Base-by-base conservation (phyloP, 2,797 vertebrate species). In the Remorina albescens region DNA sequence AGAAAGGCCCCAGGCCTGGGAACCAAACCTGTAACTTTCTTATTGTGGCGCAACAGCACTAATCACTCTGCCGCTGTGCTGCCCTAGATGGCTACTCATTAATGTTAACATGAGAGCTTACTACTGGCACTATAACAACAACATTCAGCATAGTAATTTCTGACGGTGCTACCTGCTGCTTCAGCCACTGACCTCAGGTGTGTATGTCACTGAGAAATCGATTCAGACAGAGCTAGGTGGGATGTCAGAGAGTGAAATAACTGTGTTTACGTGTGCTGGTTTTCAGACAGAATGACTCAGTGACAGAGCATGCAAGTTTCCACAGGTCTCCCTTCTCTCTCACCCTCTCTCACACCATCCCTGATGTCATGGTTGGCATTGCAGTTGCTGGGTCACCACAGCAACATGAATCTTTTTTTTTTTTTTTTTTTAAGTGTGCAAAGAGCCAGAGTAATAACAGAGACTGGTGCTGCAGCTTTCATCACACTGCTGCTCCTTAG, bases 251-350 rank as follows among this genome's bases (percentile, higher is more conserved):
- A 67, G 23, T 83, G 62, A 86, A 89, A 83, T 86, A 75, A 88
- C 74, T 76, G 74, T 89, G 83, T 89, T 88, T 88, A 82, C 83
- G 82, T 74, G 75, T 68, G 85, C 87, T 90, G 78, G 83, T 87
- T 72, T 82, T 85, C 71, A 90, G 82, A 86, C 77, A 41, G 51
- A 26, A 82, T 94, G 93, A 94, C 90, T 94, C 92, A 93, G 90
- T 67, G 69, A 85, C 73, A 81, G 86, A 90, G 87, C 88, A 92
- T 87, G 89, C 81, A 89, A 91, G 88, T 93, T 94, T 94, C 92
- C 92, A 92, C 87, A 93, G 86, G 86, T 91, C 87, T 87, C 81
- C 67, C 79, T 39, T 62, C 67, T 71, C 66, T 57, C 71, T 16
- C 60, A 59, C 63, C n/a, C 70, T 51, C 67, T n/a, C 63, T 56